These are phyloP conservation scores for Ciconia maguari DNA, from an alignment of 2,113 vertebrate genomes.

Conservation along the genomic window DNA sequence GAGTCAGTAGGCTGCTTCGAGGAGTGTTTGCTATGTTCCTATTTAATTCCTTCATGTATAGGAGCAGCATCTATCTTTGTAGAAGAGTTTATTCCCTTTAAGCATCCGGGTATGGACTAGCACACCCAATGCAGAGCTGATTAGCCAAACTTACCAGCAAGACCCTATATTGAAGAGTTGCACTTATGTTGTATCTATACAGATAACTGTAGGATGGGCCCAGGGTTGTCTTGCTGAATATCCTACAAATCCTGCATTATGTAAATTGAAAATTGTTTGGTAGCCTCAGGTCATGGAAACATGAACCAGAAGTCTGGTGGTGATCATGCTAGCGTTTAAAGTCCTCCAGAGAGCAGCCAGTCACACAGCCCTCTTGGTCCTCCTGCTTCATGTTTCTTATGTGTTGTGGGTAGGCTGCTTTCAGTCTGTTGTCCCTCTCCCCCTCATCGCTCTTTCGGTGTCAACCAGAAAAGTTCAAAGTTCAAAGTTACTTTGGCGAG, in stretches of 20 bases:
- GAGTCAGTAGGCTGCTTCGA: not conserved
- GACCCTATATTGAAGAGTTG: not conserved
- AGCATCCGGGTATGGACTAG: not conserved
- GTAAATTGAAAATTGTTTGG: not conserved
- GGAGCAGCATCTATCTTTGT: not conserved
- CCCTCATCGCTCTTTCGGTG: not conserved
- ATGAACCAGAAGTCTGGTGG: not conserved
- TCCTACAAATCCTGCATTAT: not conserved
- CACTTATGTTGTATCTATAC: not conserved
- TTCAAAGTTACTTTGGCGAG: not conserved
- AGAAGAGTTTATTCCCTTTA: not conserved
- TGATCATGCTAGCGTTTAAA: not conserved
- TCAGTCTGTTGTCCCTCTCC: not conserved
- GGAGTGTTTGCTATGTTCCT: not conserved
- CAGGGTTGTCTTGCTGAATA: not conserved
- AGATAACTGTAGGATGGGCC: not conserved
- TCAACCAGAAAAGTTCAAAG: not conserved
- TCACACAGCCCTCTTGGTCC: not conserved
- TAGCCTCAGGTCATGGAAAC: not conserved
- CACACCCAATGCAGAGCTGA: not conserved
- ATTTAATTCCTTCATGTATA: not conserved
- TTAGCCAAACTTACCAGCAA: not conserved
- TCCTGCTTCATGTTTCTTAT: not conserved
- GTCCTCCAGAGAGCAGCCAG: not conserved
- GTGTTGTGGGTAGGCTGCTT: not conserved